Percentiles rank a stretch among this genome's conserved stretches.
These are phyloP conservation scores for Parapristionchus giblindavisi DNA, from an alignment of 2,888 invertebrate genomes.

Conservation along the genomic window DNA sequence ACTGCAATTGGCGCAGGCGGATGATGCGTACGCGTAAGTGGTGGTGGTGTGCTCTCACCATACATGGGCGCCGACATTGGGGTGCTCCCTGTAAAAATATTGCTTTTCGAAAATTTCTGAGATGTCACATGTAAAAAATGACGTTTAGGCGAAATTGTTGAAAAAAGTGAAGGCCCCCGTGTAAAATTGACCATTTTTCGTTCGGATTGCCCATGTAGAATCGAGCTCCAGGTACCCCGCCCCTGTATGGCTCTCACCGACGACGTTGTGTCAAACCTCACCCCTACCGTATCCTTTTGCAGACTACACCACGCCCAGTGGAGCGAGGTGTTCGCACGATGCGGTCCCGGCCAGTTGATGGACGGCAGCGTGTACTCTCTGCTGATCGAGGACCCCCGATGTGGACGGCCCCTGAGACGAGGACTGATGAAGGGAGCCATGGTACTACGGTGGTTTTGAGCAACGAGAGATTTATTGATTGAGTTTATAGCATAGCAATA, in stretches of 20 bases:
- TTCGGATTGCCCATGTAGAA: neutral
- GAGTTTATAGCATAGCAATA: too few relatives aligned
- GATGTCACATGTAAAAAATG: too few relatives aligned
- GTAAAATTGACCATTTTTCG: neutral
- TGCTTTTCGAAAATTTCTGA: conserved; percentile 13
- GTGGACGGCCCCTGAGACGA: conserved; percentile 10
- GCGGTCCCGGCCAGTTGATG: conserved; percentile 38
- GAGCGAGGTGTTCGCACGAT: conserved; percentile 34
- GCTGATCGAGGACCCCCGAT: conserved; percentile 48
- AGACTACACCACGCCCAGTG: conserved; percentile 31
- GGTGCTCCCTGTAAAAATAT: conserved; percentile 15
- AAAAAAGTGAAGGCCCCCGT: neutral
- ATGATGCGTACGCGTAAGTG: conserved; percentile 35
- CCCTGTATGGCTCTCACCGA: too few relatives aligned
- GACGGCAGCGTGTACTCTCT: conserved; percentile 53
- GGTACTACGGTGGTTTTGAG: too few relatives aligned
- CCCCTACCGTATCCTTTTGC: too few relatives aligned
- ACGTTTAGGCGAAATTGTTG: too few relatives aligned
- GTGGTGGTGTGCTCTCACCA: neutral
- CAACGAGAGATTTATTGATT: too few relatives aligned
- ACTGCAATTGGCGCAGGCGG: conserved; percentile 31
- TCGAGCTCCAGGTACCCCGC: neutral
- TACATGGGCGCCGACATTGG: too few relatives aligned
- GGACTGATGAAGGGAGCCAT: conserved; percentile 13
- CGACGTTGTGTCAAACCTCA: too few relatives aligned